Evolutionary conservation across 2,797 vertebrate genomes (phyloP).

Genomic region (Rhinella marina): DNA sequence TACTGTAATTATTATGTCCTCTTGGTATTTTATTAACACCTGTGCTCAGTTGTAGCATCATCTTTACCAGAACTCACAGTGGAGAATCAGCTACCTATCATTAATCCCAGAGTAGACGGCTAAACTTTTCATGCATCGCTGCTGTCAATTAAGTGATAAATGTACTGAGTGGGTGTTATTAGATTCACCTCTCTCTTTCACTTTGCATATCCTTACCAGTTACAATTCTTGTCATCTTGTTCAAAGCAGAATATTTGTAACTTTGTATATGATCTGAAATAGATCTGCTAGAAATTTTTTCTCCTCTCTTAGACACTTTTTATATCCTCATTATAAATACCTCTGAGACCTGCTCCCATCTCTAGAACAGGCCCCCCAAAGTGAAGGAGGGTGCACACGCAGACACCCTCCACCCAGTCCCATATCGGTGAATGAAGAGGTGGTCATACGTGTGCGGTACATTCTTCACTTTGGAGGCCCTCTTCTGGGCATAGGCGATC

Average conservation of each 20-base stretch:
- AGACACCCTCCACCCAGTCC: too few relatives aligned
- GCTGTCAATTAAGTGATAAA: constrained; percentile 16
- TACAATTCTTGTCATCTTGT: not conserved
- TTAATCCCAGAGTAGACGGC: not conserved
- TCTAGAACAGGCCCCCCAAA: too few relatives aligned
- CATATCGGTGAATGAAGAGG: too few relatives aligned
- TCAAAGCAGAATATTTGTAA: constrained; percentile 5
- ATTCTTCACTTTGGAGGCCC: too few relatives aligned
- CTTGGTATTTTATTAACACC: not conserved
- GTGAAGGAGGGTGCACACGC: too few relatives aligned
- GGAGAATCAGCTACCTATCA: not conserved
- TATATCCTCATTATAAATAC: not conserved
- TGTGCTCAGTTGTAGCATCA: not conserved
- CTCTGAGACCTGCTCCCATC: not conserved
- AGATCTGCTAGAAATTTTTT: not conserved
- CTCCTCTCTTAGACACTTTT: not conserved
- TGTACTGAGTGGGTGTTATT: not conserved
- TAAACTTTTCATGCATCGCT: constrained; percentile 2
- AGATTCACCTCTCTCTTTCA: not conserved
- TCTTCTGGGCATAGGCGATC: too few relatives aligned
- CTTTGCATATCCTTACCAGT: not conserved
- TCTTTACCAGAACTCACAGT: constrained; percentile 7
- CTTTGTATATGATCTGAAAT: not conserved
- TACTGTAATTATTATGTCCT: not conserved
- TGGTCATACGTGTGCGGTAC: too few relatives aligned